Evolutionary conservation across 2,888 invertebrate genomes (phyloP).

Genomic region (Drepanosiphum platanoidis): DNA sequence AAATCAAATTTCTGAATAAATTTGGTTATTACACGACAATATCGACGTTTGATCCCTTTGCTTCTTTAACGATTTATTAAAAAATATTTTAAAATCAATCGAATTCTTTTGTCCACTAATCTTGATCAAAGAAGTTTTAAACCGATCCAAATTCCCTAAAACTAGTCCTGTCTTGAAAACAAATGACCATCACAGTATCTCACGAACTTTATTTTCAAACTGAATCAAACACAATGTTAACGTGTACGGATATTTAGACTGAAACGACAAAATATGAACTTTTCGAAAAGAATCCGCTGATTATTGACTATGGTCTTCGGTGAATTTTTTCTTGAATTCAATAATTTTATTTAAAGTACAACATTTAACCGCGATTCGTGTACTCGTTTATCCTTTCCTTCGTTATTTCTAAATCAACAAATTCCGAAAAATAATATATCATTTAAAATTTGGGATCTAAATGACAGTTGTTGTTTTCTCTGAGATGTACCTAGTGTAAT

Average conservation of each 20-base stretch:
- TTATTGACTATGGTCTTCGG: background rate
- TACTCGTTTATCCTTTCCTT: background rate
- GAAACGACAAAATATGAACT: background rate
- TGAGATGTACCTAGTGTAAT: background rate
- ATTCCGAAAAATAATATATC: conserved; percentile 23
- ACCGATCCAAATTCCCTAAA: no score
- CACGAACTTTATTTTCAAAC: no score
- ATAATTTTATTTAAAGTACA: background rate
- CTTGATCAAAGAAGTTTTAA: no score
- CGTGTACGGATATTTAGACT: background rate
- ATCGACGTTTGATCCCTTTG: no score
- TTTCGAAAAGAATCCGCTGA: background rate
- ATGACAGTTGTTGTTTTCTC: conserved; percentile 7
- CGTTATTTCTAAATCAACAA: conserved; percentile 2
- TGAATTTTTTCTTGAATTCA: background rate
- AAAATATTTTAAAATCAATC: no score
- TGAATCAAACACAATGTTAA: background rate
- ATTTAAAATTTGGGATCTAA: background rate
- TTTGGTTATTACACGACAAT: no score
- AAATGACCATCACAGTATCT: no score
- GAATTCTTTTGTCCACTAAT: no score
- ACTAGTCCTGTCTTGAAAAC: no score
- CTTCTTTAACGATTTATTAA: no score
- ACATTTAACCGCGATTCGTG: background rate
- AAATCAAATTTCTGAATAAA: no score